Evolutionary conservation across 1,140 invertebrate species (phyloP).

Genomic region (Lanistes nyassanus): DNA sequence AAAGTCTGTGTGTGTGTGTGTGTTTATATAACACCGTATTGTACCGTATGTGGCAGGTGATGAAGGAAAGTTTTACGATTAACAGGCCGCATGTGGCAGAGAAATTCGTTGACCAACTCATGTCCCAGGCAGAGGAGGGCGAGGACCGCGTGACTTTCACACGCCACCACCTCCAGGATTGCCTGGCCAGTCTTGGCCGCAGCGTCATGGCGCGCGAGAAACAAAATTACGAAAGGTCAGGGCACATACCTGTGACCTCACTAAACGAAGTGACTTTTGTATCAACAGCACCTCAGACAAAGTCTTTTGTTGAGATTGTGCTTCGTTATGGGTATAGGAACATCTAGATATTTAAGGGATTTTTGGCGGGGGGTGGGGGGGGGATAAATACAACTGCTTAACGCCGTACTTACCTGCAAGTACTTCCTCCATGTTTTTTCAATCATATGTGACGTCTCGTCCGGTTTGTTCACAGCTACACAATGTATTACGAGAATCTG

Average conservation of each 20-base stretch:
- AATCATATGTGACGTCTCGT: not conserved
- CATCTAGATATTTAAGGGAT: too few species aligned
- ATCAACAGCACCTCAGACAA: too few species aligned
- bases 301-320: too few species aligned
- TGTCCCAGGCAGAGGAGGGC: slow-evolving; percentile 44
- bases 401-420: too few species aligned
- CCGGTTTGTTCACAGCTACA: slow-evolving; percentile 54
- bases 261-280: too few species aligned
- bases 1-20: not conserved
- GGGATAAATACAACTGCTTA: too few species aligned
- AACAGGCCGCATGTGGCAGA: slow-evolving; percentile 62
- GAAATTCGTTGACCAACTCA: slow-evolving; percentile 56
- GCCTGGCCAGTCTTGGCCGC: slow-evolving; percentile 51
- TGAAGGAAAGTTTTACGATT: slow-evolving; percentile 66
- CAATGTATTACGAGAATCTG: slow-evolving; percentile 66
- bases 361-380: too few species aligned
- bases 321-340: not conserved
- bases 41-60: slow-evolving; percentile 46
- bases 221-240: slow-evolving; percentile 61
- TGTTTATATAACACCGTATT: not conserved
- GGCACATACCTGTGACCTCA: not conserved
- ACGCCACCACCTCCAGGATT: slow-evolving; percentile 54
- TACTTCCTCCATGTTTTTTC: slow-evolving; percentile 1
- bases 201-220: slow-evolving; percentile 61
- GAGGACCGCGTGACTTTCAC: slow-evolving; percentile 48